phyloP scores from a whole-genome alignment of 1,140 invertebrate species.

The Homalodisca vitripennis region DNA sequence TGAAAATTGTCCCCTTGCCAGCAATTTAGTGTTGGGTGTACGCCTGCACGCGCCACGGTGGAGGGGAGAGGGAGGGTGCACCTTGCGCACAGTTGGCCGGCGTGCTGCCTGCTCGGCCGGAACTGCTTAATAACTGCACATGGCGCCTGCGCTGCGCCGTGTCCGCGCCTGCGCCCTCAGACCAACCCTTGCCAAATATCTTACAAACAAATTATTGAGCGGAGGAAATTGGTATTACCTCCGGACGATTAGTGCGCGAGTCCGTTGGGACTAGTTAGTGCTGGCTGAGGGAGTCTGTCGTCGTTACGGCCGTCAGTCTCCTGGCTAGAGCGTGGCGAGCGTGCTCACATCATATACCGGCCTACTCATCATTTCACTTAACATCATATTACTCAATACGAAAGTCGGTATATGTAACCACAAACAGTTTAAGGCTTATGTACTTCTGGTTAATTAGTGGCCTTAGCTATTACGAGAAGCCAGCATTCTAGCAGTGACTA shows the following conservation, averaged over 20 bases:
- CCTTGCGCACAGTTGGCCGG: conserved; percentile 16
- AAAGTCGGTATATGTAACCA: no score
- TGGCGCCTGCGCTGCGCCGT: not conserved
- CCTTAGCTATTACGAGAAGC: no score
- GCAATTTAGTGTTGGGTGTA: no score
- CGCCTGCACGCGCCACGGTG: not conserved
- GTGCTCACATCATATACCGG: not conserved
- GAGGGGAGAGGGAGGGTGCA: conserved; percentile 5
- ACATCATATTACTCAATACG: no score
- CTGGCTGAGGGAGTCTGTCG: not conserved
- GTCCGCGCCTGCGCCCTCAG: no score
- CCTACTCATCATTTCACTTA: no score
- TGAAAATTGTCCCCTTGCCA: no score
- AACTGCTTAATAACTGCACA: conserved; percentile 22
- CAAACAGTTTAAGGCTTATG: no score
- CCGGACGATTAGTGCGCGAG: conserved; percentile 19
- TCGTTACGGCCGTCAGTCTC: not conserved
- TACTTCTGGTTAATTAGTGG: no score
- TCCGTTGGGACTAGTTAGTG: not conserved
- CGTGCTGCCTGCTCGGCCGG: conserved; percentile 14
- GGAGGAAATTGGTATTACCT: conserved; percentile 12
- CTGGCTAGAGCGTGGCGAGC: not conserved
- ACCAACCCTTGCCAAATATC: conserved; percentile 24
- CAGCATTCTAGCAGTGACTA: no score
- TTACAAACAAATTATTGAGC: conserved; percentile 2